Base-by-base conservation (phyloP, 1,140 invertebrate genomes). In the Linepithema humile region DNA sequence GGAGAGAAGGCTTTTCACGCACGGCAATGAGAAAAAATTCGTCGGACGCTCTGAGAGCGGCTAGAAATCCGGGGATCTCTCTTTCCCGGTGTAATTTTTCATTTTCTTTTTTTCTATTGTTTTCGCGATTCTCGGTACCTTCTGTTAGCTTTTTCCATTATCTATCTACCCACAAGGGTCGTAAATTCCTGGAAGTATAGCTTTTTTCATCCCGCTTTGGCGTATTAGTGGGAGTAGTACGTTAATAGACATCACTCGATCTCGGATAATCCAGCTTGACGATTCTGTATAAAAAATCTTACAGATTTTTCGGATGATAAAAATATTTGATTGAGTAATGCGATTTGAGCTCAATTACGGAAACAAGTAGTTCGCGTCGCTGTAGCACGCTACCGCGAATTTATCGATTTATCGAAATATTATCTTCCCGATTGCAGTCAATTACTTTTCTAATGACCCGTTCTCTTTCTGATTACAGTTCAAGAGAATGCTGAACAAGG, bases 401-500 rank as follows among this genome's bases (percentile, higher is more conserved):
- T 65, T 38, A 17, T 20, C 9, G 29, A 77, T 38, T 77, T 4
- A 20, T 26, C 10, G 3, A 20, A 3, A 0, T 32, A 7, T 38
- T 9, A 32, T 40, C 17, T n/a, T 5, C 12, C 6, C 17, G 15
- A 50, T 65, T 17, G 10, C 10, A 40, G 32, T 48, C 9, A 9
- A 65, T 65, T 5, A 40, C 43, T 57, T 26, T 57, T 1, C 15
- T 64, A 53, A 78, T 15, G 10, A 32, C 26, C 15, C 17, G 17
- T 6, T 55, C 23, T 65, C 75, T 87, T 89, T 91, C 65, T 89
- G 89, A 88, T 96, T 97, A 75, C 96, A 99, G 99, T 99, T 99
- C 96, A 99, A 99, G 95, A 97, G 99, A 94, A 99, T 99, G 98
- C 96, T 99, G 92, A 99, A 99, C 95, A 99, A 99, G 95, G 99